A percentile compares a stretch with the other conserved stretches of the same genome.
These are phyloP conservation scores for Erpobdella octoculata DNA, from an alignment of 2,888 invertebrate genomes.

Conservation along the genomic window DNA sequence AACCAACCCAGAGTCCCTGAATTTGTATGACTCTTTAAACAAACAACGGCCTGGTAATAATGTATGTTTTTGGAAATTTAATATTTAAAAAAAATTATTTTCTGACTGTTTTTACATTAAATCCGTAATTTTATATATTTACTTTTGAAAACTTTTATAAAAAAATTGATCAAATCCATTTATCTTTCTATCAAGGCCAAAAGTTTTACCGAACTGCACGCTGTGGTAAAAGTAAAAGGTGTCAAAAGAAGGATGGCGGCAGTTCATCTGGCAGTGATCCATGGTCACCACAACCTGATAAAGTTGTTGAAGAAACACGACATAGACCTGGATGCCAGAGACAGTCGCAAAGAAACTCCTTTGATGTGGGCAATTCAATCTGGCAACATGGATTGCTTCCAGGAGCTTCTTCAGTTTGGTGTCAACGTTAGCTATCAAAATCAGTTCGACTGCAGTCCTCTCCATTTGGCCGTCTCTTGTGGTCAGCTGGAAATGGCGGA, in stretches of 20 bases:
- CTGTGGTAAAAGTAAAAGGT: background rate
- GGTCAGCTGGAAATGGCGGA: slow-evolving; percentile 13
- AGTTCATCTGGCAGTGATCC: slow-evolving; percentile 23
- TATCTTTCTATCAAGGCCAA: slow-evolving; percentile 2
- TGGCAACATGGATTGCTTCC: background rate
- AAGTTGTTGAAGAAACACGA: background rate
- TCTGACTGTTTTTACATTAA: too few species aligned
- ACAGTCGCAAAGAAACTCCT: slow-evolving; percentile 10
- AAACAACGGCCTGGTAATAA: background rate
- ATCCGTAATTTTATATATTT: too few species aligned
- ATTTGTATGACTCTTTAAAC: background rate
- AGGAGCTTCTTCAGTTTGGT: slow-evolving; percentile 2
- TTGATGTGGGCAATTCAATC: slow-evolving; percentile 22
- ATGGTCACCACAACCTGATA: slow-evolving; percentile 6
- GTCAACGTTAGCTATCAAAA: background rate
- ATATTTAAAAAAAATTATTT: too few species aligned
- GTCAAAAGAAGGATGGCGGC: background rate
- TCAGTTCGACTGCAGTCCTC: slow-evolving; percentile 7
- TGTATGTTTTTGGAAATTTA: too few species aligned
- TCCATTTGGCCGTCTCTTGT: slow-evolving; percentile 9
- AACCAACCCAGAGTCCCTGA: background rate
- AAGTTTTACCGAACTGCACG: background rate
- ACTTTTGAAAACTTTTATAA: too few species aligned
- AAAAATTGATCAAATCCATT: too few species aligned
- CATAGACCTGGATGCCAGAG: slow-evolving; percentile 1